Percentiles rank a stretch among this genome's conserved stretches.
phyloP scores from a whole-genome alignment of 2,113 vertebrate genomes.

The Cygnus atratus region DNA sequence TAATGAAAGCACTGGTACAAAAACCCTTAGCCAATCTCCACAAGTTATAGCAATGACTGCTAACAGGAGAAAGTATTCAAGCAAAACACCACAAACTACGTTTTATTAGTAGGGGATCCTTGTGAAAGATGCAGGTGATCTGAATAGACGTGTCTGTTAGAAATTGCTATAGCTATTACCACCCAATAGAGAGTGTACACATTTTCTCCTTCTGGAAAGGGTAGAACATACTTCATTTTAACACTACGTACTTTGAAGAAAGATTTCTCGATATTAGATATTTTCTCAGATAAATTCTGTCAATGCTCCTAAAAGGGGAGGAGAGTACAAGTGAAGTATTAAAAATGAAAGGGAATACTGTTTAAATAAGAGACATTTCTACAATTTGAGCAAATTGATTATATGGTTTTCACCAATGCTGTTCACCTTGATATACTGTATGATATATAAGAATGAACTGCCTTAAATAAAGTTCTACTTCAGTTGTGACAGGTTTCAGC shows the following conservation, averaged over 20 bases:
- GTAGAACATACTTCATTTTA: background rate
- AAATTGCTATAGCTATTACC: background rate
- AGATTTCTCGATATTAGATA: background rate
- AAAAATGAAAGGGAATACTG: background rate
- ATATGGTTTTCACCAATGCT: background rate
- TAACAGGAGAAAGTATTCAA: background rate
- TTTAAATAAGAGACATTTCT: background rate
- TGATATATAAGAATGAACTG: background rate
- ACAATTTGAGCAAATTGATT: background rate
- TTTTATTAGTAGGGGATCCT: background rate
- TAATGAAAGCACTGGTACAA: background rate
- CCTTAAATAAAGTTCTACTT: background rate
- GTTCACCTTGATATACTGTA: background rate
- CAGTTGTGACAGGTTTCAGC: background rate
- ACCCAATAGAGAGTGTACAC: background rate
- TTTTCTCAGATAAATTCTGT: background rate
- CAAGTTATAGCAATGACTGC: background rate
- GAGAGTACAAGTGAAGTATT: background rate
- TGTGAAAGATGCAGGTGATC: background rate
- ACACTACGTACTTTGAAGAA: background rate
- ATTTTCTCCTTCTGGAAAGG: background rate
- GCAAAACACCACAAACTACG: background rate
- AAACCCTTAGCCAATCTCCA: background rate
- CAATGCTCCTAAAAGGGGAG: background rate
- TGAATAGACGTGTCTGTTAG: background rate